phyloP scores from a whole-genome alignment of 2,888 invertebrate genomes.

The Cataglyphis livida region DNA sequence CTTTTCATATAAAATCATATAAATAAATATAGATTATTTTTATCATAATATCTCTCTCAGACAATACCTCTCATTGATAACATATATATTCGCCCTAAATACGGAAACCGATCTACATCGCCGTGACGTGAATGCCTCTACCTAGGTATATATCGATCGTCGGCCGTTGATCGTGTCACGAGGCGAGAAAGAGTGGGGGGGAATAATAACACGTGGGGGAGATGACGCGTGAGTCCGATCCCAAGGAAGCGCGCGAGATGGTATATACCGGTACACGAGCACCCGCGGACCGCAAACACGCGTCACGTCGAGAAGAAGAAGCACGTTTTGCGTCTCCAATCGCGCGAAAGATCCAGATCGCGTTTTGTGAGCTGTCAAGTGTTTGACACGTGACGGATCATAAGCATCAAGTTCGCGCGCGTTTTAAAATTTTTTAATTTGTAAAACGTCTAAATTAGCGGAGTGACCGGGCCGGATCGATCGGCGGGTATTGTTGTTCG shows the following conservation, averaged over 20 bases:
- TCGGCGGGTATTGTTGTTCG: neutral
- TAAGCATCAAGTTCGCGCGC: neutral
- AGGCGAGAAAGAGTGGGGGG: neutral
- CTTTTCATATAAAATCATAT: neutral
- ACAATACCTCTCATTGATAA: neutral
- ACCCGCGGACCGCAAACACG: neutral
- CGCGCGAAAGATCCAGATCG: neutral
- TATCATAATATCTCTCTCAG: neutral
- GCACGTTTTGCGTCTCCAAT: neutral
- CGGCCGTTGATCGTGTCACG: neutral
- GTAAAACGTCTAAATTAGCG: neutral
- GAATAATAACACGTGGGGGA: neutral
- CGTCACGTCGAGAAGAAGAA: neutral
- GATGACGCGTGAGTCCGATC: neutral
- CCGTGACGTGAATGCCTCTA: neutral
- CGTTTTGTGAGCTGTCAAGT: neutral
- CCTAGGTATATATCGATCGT: neutral
- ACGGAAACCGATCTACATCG: no score
- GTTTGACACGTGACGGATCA: neutral
- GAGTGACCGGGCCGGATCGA: neutral
- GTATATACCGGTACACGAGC: neutral
- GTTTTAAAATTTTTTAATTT: neutral
- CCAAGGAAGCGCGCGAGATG: neutral
- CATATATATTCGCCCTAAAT: neutral
- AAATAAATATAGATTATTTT: neutral